Conservation (phyloP, 2,888 invertebrate species). For the Apodemia zela region DNA sequence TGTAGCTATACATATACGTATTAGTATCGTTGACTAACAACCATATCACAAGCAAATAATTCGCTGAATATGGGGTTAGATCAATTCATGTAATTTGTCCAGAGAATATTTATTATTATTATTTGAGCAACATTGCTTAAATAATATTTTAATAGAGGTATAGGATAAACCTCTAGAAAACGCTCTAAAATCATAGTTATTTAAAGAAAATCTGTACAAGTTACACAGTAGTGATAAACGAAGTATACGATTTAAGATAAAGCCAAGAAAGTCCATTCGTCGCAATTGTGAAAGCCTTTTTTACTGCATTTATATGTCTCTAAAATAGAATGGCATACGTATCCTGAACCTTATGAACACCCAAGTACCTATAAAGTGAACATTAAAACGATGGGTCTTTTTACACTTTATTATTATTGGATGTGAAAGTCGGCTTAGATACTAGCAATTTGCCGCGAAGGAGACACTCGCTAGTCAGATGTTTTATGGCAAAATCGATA, state of each 20-base stretch:
- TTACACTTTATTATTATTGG: constrained; percentile 80
- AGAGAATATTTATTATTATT: too few relatives aligned
- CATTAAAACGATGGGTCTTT: constrained; percentile 78
- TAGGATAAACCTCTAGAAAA: background rate
- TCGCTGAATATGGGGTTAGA: too few relatives aligned
- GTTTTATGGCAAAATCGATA: constrained; percentile 75
- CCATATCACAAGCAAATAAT: too few relatives aligned
- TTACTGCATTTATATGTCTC: constrained; percentile 39
- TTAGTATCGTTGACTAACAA: too few relatives aligned
- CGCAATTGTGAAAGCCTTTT: constrained; percentile 54
- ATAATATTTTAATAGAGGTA: too few relatives aligned
- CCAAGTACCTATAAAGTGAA: constrained; percentile 74
- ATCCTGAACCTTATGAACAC: constrained; percentile 65
- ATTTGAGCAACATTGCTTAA: too few relatives aligned
- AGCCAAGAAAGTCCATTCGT: constrained; percentile 8
- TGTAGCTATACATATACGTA: too few relatives aligned
- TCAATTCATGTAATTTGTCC: too few relatives aligned
- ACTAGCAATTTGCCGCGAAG: constrained; percentile 68
- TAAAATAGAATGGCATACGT: constrained; percentile 29
- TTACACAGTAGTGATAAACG: background rate
- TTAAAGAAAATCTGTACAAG: background rate
- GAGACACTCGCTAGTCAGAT: constrained; percentile 59
- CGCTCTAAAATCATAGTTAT: background rate
- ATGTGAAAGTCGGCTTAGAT: constrained; percentile 76
- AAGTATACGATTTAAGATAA: constrained; percentile 2